Evolutionary conservation across 2,888 invertebrate genomes (phyloP), one percentile per base, ranked within the genome.

Genomic region (Acheta domesticus): DNA sequence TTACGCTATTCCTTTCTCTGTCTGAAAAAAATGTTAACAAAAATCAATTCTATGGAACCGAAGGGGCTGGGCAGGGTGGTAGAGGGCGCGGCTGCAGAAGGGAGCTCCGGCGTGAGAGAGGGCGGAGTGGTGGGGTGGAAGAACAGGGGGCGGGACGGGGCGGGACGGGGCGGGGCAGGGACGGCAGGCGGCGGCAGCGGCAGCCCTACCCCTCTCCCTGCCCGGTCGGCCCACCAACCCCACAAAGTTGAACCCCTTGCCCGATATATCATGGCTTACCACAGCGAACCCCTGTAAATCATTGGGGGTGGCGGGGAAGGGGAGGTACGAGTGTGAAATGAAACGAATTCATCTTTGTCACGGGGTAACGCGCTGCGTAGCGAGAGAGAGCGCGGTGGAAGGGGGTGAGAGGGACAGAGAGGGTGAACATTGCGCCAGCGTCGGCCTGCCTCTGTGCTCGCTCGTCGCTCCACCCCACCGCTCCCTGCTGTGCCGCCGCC

Each of bases 201-300:
- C 62, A 62, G n/a, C 62, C 36, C 36, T 36, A 14, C 62, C 62
- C 62, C 62, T 62, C 36, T 36, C 36, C 62, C 62, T 14, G n/a
- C 62, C 62, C 16, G 62, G 16, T 5, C n/a, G 62, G 16, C 80
- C 73, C 19, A 79, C 75, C 77, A 49, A 78, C 79, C 80, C 80
- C 23, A 74, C 76, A 79, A 81, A 81, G 77, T 81, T 81, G 78
- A 81, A 79, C 80, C 80, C 81, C 78, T 78, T 80, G 62, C 75
- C 76, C 78, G 80, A 90, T 91, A 91, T 90, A 91, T 91, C 90
- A 90, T 90, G 90, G 90, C 89, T 90, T 90, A 90, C 91, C 91
- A 90, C 90, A 90, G 90, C 90, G 90, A 90, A 90, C 89, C 89
- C 89, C 89, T 88, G 89, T 90, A 90, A 90, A 91, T 90, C 90